Percentiles rank a stretch among this genome's conserved stretches.
These are phyloP conservation scores for Halcyon senegalensis DNA, from an alignment of 2,113 vertebrate genomes.

Conservation along the genomic window DNA sequence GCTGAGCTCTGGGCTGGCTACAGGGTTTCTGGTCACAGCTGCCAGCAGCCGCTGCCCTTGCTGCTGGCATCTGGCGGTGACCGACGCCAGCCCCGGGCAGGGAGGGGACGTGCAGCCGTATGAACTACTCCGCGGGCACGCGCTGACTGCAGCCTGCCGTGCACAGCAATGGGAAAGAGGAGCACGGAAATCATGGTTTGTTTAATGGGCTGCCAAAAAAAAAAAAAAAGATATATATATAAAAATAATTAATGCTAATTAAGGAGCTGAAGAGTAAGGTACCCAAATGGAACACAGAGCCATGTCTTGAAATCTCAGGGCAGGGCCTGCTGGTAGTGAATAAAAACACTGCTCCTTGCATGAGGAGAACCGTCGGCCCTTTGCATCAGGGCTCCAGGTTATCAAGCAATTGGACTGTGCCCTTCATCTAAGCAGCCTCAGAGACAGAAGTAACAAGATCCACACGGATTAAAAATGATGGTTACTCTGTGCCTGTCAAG, in stretches of 20 bases:
- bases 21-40: neutral
- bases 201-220: neutral
- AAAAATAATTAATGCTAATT: neutral
- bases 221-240: no score
- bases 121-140: neutral
- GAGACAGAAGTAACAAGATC: constrained; percentile 40
- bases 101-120: neutral
- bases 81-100: neutral
- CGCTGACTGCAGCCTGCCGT: neutral
- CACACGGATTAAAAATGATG: constrained; percentile 34
- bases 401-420: constrained; percentile 37
- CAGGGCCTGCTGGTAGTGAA: neutral
- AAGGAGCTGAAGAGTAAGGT: neutral
- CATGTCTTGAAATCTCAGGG: neutral
- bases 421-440: constrained; percentile 36
- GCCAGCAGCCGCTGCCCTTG: neutral
- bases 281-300: neutral
- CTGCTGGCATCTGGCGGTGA: neutral
- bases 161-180: neutral
- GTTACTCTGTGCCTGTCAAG: neutral
- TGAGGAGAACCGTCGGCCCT: neutral
- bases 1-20: neutral
- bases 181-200: neutral
- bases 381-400: neutral
- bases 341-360: neutral